A percentile compares a stretch with the other conserved stretches of the same genome.
phyloP scores from a whole-genome alignment of 1,140 invertebrate species.

The Berghia stephanieae region DNA sequence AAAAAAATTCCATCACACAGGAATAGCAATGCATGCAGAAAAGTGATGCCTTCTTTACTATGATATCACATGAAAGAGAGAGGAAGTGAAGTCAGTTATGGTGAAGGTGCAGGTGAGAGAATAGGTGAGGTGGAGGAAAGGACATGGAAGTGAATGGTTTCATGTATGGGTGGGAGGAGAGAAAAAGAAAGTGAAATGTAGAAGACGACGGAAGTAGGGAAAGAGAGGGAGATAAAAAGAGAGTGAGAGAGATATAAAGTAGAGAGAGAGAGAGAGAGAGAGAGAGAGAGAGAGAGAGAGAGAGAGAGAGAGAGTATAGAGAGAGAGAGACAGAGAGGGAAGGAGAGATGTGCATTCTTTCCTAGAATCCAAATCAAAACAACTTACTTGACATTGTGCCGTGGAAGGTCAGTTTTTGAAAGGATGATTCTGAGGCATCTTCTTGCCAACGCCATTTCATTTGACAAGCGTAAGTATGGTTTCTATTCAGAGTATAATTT shows the following conservation, averaged over 20 bases:
- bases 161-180: no score
- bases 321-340: background rate
- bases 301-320: background rate
- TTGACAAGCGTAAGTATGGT: background rate
- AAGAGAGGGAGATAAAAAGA: background rate
- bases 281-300: conserved; percentile 6
- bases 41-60: no score
- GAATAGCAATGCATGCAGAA: no score
- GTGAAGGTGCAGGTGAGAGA: no score
- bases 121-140: no score
- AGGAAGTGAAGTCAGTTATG: no score
- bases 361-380: background rate
- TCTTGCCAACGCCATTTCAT: no score
- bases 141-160: no score
- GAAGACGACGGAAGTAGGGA: background rate
- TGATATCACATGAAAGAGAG: no score
- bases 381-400: background rate
- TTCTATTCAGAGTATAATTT: background rate
- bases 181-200: no score
- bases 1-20: no score
- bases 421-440: background rate
- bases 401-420: background rate
- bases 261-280: conserved; percentile 12
- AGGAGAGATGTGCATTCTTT: background rate
- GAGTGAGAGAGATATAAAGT: background rate